Base-by-base conservation (phyloP, 2,797 vertebrate species). In the Urosaurus nigricauda region DNA sequence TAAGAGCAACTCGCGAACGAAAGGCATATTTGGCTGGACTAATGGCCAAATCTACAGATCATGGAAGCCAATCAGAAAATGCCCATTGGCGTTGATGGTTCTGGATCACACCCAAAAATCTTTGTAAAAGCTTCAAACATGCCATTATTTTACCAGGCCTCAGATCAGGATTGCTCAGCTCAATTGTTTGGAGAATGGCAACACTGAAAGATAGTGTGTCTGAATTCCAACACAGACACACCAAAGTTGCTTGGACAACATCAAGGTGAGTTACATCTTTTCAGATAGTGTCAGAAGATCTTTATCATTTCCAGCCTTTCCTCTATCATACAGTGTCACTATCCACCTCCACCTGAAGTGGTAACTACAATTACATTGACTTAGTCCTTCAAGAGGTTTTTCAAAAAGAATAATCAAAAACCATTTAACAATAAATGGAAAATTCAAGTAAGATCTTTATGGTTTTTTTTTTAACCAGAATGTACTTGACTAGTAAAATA, bases 361-460 rank as follows among this genome's bases (percentile, higher is more conserved):
- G 79, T 79, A 92, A 92, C 79, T 83, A 17, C 35, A 26, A 56
- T n/a, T 9, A 86, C 21, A 53, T 92, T 94, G 92, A 90, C 56
- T 85, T 87, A 37, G 58, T 91, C 89, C 92, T 93, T 94, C 90
- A 84, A 94, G 26, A 58, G 51, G 26, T 47, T 8, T n/a, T 26
- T n/a, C 40, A 74, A 93, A 86, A 86, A 78, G 86, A 2, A 47
- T 24, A 24, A 74, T 37, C 47, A 19, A 60, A 16, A 87, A 90
- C 63, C 88, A 9, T 51, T 51, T 8, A 51, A 51, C 47, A 51
- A 51, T 8, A 51, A 51, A 8, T 51, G 47, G 0, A 85, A 87
- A 92, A 89, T 94, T 90, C 77, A 94, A 88, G 89, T 37, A 7
- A 91, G 79, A 91, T 90, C 89, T 93, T 83, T 87, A 93, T 91